Evolutionary conservation across 2,888 invertebrate genomes (phyloP), one percentile per base, ranked within the genome.

Genomic region (Dorcus hopei): DNA sequence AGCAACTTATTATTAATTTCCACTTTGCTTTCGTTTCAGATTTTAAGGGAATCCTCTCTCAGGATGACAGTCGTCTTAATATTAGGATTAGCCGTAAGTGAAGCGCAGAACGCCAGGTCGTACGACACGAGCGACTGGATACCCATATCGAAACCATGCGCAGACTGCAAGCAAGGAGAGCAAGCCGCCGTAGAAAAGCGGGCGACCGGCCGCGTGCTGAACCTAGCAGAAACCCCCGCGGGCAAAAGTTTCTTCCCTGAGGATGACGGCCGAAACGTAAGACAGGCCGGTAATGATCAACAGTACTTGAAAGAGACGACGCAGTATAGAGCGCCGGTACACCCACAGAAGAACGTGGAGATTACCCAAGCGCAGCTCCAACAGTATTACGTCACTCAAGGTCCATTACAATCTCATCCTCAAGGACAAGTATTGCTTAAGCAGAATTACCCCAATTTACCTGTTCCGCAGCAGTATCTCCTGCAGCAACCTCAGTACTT

Each of bases 51-150:
- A 50, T 49, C 39, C 39, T 52, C 39, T 39, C 52, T 42, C 33
- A 42, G 54, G 23, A 51, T 56, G 45, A n/a, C 49, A n/a, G 40
- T 49, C n/a, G 26, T 59, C 16, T 11, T 59, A 14, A 16, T 59
- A 42, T 19, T 56, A 49, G 50, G 52, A 26, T n/a, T 59, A 43
- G 38, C 49, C 7, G 19, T 59, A 49, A 39, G 23, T 8, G 26
- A 48, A 9, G 49, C 56, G 39, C 59, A 63, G 52, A 57, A 68
- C 41, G 41, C 61, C 33, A 64, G 62, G 63, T 66, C 72, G 3
- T 77, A 77, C 59, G 76, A 77, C 61, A 72, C 74, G 16, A 77
- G 74, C 61, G 85, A 85, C 57, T 85, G 85, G 85, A 79, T 85
- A 55, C 85, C 85, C 9, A 72, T 85, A 11, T 69, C 75, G 8